A percentile compares a stretch with the other conserved stretches of the same genome.
These are phyloP conservation scores for Gopherus evgoodei DNA, from an alignment of 2,113 vertebrate genomes.

Conservation along the genomic window DNA sequence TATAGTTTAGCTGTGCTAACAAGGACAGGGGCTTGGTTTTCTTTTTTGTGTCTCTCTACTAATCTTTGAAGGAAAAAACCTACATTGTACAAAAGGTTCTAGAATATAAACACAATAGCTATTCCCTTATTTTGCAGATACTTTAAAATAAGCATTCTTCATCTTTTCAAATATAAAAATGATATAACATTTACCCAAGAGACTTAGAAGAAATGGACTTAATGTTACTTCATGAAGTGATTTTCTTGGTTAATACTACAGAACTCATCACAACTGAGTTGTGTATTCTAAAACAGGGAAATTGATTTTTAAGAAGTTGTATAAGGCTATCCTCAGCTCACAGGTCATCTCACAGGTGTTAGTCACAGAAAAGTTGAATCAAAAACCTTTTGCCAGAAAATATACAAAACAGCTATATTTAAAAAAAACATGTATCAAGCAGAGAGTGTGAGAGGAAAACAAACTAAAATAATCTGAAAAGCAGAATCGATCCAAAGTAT, in stretches of 20 bases:
- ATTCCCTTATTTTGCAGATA: neutral
- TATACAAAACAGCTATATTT: neutral
- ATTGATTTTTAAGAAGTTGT: neutral
- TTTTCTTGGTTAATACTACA: neutral
- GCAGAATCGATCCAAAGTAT: neutral
- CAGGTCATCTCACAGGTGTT: neutral
- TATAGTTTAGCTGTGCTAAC: neutral
- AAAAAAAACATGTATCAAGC: neutral
- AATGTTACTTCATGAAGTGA: neutral
- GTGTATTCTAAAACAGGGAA: neutral
- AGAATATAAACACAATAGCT: neutral
- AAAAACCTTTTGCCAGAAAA: neutral
- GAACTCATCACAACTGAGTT: neutral
- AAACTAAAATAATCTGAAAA: neutral
- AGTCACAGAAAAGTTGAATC: neutral
- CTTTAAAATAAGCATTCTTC: neutral
- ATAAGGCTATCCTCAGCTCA: neutral
- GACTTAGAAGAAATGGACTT: neutral
- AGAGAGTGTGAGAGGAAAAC: neutral
- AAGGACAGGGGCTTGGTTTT: neutral
- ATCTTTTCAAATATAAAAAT: slow-evolving; percentile 25
- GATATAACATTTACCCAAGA: neutral
- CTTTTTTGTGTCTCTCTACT: neutral
- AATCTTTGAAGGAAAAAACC: neutral
- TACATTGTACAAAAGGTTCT: neutral